Percentiles rank a stretch among this genome's conserved stretches.
These are phyloP conservation scores for Muntiacus muntjak DNA, from an alignment of 2,113 vertebrate species.

Conservation along the genomic window DNA sequence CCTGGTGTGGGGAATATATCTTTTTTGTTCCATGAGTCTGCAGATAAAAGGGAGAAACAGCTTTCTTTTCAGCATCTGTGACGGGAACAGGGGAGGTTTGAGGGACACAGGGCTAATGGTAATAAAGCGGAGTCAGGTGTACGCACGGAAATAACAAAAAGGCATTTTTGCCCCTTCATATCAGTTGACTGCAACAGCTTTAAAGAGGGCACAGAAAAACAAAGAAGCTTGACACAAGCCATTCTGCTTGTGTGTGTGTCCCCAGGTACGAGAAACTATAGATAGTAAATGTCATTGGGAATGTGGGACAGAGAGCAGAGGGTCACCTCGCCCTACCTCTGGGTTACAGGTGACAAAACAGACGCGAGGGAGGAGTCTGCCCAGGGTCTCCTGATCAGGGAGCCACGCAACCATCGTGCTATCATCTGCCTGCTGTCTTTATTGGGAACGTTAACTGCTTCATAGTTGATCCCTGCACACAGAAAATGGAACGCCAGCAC, in stretches of 20 bases:
- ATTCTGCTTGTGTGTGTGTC: background rate
- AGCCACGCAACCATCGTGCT: rapidly evolving
- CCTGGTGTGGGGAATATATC: background rate
- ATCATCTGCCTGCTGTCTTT: background rate
- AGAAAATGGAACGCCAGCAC: background rate
- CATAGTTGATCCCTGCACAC: background rate
- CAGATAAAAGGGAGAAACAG: background rate
- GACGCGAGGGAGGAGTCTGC: background rate
- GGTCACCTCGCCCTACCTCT: background rate
- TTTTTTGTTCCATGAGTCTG: background rate
- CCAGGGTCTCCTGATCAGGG: rapidly evolving
- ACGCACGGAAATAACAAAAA: background rate
- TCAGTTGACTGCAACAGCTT: background rate
- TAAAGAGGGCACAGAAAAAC: background rate
- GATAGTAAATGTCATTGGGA: background rate
- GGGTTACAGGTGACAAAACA: background rate
- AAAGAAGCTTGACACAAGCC: background rate
- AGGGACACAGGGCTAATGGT: background rate
- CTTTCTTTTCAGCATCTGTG: background rate
- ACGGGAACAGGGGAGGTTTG: background rate
- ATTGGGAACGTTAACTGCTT: background rate
- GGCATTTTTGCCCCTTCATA: rapidly evolving
- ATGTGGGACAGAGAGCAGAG: background rate
- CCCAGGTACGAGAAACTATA: background rate
- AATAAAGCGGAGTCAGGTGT: background rate